Conservation (phyloP, 1,140 invertebrate species). For the Macrosteles quadrilineatus region DNA sequence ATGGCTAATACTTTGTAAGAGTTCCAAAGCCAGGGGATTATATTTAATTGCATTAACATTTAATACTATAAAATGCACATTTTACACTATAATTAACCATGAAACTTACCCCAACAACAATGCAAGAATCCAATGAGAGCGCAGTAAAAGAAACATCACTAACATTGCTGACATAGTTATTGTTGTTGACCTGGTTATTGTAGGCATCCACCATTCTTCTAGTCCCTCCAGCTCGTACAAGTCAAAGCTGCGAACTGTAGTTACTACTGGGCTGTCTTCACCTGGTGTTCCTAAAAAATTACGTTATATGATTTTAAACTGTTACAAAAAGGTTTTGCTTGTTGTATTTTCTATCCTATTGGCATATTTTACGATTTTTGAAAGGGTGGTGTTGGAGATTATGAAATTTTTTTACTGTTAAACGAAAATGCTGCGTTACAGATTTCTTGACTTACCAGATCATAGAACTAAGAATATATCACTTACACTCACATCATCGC, state of each 20-base stretch:
- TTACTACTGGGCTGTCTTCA: slow-evolving; percentile 29
- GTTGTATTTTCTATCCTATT: not conserved
- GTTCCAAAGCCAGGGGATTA: too few species aligned
- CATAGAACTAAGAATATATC: too few species aligned
- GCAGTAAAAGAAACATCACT: not conserved
- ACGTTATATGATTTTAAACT: not conserved
- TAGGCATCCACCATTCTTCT: slow-evolving; percentile 44
- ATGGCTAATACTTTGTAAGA: too few species aligned
- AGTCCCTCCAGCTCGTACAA: slow-evolving; percentile 43
- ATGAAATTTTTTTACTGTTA: not conserved
- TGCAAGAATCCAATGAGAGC: slow-evolving; percentile 20
- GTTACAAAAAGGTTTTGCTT: not conserved
- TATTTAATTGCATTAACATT: too few species aligned
- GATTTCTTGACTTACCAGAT: too few species aligned
- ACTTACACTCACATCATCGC: too few species aligned
- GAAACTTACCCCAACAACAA: slow-evolving; percentile 17
- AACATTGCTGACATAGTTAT: slow-evolving; percentile 12
- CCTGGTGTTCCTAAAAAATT: slow-evolving; percentile 26
- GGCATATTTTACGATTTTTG: not conserved
- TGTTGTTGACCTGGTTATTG: slow-evolving; percentile 24
- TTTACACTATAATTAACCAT: too few species aligned
- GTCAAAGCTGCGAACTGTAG: slow-evolving; percentile 31
- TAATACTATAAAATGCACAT: too few species aligned
- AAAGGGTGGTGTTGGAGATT: not conserved
- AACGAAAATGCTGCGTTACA: not conserved